These are phyloP conservation scores for Monodelphis domestica DNA, from an alignment of 2,797 vertebrate species.

Conservation along the genomic window DNA sequence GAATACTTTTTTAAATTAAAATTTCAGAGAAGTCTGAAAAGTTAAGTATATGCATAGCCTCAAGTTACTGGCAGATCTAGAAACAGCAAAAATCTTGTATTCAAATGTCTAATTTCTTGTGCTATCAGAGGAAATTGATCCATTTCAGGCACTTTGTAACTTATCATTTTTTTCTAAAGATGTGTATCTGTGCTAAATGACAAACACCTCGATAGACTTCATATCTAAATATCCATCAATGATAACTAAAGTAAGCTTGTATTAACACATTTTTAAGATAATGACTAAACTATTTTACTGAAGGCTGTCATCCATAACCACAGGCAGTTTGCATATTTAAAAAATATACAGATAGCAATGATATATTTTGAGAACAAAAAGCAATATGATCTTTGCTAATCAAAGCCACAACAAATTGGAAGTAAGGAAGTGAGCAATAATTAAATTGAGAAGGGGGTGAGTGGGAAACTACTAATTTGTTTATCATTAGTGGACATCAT, in stretches of 20 bases:
- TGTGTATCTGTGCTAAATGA: neutral
- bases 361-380: neutral
- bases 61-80: slow-evolving; percentile 14
- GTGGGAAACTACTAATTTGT: slow-evolving; percentile 23
- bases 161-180: slow-evolving; percentile 28
- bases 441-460: neutral
- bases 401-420: no score
- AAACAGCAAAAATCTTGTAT: slow-evolving; percentile 64
- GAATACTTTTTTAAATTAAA: slow-evolving; percentile 73
- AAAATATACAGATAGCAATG: neutral
- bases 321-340: neutral
- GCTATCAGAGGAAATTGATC: slow-evolving; percentile 52
- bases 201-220: neutral
- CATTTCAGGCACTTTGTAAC: neutral
- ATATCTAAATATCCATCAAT: neutral
- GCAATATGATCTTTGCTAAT: neutral
- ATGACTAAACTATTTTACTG: neutral
- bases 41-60: slow-evolving; percentile 48
- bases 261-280: neutral
- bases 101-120: slow-evolving; percentile 60
- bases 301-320: neutral
- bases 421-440: slow-evolving; percentile 2
- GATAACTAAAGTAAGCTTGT: neutral
- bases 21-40: slow-evolving; percentile 58
- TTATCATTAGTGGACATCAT: neutral